These are phyloP conservation scores for Columba livia DNA, from an alignment of 2,113 vertebrate species.

Conservation along the genomic window DNA sequence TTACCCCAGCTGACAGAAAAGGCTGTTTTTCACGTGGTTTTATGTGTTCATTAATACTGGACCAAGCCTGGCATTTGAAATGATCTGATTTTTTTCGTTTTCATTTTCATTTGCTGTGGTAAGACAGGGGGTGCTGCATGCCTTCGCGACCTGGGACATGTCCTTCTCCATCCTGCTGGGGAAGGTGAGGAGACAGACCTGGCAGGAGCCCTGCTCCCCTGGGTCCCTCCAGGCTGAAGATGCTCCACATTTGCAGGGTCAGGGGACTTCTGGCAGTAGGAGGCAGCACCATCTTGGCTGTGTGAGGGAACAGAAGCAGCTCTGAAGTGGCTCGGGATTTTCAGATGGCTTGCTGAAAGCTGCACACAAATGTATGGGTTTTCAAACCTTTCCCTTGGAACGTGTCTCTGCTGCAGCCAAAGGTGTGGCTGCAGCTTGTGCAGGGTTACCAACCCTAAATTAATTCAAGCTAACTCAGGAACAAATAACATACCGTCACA, in stretches of 20 bases:
- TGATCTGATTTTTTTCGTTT: background rate
- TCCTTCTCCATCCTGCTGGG: background rate
- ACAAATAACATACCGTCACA: background rate
- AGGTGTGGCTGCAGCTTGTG: background rate
- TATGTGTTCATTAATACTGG: background rate
- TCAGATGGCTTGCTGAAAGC: background rate
- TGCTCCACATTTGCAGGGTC: background rate
- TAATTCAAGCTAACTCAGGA: background rate
- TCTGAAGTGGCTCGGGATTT: background rate
- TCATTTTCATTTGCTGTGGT: background rate
- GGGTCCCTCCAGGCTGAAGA: background rate
- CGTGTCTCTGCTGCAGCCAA: background rate
- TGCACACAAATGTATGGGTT: background rate
- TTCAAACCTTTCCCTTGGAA: background rate
- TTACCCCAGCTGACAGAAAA: background rate
- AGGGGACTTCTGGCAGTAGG: slow-evolving; percentile 55
- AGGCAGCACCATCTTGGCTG: slow-evolving; percentile 67
- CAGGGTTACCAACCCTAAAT: background rate
- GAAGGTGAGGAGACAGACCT: background rate
- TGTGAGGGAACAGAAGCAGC: background rate
- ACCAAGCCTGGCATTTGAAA: background rate
- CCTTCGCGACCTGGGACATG: rapidly evolving
- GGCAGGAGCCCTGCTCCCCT: background rate
- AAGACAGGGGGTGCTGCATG: background rate
- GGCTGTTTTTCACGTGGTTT: background rate